Conservation (phyloP, 2,888 invertebrate species). For the Heliconius erato region DNA sequence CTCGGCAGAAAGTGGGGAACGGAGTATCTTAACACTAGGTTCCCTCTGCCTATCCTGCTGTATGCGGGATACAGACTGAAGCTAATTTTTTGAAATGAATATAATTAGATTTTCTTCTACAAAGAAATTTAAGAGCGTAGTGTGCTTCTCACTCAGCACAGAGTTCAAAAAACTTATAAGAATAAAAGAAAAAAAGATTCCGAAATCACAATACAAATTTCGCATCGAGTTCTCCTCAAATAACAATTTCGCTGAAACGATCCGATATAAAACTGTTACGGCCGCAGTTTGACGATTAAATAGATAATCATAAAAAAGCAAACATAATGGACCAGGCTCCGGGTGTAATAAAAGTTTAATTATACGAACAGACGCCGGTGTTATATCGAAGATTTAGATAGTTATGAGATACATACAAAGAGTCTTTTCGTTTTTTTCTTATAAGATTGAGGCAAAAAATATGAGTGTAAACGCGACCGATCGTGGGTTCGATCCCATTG, state of each 20-base stretch:
- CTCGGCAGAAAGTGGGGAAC: too few relatives aligned
- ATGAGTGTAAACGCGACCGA: too few relatives aligned
- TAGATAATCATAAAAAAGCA: constrained; percentile 69
- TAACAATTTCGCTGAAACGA: constrained; percentile 53
- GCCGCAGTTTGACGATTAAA: constrained; percentile 65
- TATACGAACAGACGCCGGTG: constrained; percentile 58
- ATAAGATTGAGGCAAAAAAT: background rate
- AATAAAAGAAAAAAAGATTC: background rate
- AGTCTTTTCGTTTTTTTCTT: background rate
- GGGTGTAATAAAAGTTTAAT: constrained; percentile 62
- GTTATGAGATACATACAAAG: background rate
- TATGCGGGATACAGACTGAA: too few relatives aligned
- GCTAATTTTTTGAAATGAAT: too few relatives aligned
- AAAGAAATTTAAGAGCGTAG: too few relatives aligned
- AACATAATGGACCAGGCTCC: constrained; percentile 54
- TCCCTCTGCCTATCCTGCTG: too few relatives aligned
- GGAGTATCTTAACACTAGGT: too few relatives aligned
- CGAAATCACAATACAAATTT: constrained; percentile 10
- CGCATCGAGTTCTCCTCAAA: constrained; percentile 21
- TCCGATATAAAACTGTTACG: constrained; percentile 63
- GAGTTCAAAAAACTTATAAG: too few relatives aligned
- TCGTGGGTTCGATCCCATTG: too few relatives aligned
- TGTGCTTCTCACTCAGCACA: too few relatives aligned
- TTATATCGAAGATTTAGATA: constrained; percentile 46
- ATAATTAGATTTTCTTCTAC: too few relatives aligned